Conservation (phyloP, 2,113 vertebrate genomes). For the Marcusenius ussheri region DNA sequence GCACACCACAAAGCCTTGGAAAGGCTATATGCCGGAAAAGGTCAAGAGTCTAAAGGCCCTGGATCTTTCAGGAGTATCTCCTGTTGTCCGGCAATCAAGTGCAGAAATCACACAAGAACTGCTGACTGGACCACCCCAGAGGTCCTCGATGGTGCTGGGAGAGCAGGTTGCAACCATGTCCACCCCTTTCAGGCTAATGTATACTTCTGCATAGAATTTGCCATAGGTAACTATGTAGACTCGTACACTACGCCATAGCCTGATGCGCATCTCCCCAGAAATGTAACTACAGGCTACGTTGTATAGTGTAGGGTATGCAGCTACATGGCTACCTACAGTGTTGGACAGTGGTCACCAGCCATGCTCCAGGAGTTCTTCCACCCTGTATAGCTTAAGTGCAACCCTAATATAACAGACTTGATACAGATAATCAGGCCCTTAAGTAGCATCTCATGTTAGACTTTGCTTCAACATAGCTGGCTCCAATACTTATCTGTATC, state of each 20-base stretch:
- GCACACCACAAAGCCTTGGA: background rate
- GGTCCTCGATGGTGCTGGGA: background rate
- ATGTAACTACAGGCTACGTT: too few species aligned
- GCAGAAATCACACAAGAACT: background rate
- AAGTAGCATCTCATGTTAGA: too few species aligned
- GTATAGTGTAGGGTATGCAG: too few species aligned
- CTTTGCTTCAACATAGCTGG: too few species aligned
- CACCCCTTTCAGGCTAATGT: background rate
- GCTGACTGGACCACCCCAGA: background rate
- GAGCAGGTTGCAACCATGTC: background rate
- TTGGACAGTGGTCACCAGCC: background rate
- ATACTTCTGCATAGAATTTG: background rate
- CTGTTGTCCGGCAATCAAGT: background rate
- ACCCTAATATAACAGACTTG: too few species aligned
- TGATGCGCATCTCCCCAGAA: too few species aligned
- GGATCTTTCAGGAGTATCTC: background rate
- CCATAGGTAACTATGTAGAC: background rate
- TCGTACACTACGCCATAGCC: background rate
- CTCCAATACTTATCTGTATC: too few species aligned
- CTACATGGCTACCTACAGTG: too few species aligned
- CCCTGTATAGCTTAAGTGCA: too few species aligned
- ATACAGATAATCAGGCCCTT: too few species aligned
- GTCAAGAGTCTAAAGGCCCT: conserved; percentile 12
- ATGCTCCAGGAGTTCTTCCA: too few species aligned
- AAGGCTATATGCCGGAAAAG: conserved; percentile 16